phyloP scores from a whole-genome alignment of 2,797 vertebrate species.

The Pygocentrus nattereri region DNA sequence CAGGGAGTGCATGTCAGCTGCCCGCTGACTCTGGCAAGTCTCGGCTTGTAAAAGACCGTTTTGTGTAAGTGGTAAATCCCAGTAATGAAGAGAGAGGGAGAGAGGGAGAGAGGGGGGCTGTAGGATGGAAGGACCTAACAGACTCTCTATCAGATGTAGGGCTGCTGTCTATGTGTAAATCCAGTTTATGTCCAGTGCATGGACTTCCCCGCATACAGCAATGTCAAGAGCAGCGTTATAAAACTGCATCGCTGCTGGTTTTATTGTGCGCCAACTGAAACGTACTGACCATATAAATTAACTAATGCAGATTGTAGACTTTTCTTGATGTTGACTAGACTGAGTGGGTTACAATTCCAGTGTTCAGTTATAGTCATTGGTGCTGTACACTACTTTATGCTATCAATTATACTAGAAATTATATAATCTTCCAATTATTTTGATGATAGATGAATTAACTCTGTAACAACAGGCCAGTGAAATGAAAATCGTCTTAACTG shows the following conservation, averaged over 20 bases:
- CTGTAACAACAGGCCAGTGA: too few relatives aligned
- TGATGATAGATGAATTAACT: too few relatives aligned
- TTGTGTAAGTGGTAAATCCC: conserved; percentile 17
- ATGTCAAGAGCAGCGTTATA: background rate
- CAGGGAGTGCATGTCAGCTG: background rate
- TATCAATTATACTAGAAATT: too few relatives aligned
- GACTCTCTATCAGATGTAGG: background rate
- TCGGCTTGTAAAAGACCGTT: background rate
- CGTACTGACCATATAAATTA: background rate
- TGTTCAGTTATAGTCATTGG: background rate
- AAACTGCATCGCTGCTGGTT: background rate
- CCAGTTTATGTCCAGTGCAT: background rate
- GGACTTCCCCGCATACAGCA: background rate
- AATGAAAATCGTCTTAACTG: too few relatives aligned
- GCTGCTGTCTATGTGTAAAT: background rate
- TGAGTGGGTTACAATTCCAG: background rate
- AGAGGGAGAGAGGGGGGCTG: background rate
- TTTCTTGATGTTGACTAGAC: background rate
- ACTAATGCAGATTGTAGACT: background rate
- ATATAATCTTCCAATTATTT: too few relatives aligned
- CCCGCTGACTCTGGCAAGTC: background rate
- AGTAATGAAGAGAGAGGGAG: conserved; percentile 3
- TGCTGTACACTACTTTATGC: too few relatives aligned
- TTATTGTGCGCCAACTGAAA: background rate
- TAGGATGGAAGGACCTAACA: background rate